A percentile compares a stretch with the other conserved stretches of the same genome.
Evolutionary conservation across 2,888 invertebrate species (phyloP).

Genomic region (Congeria kusceri): DNA sequence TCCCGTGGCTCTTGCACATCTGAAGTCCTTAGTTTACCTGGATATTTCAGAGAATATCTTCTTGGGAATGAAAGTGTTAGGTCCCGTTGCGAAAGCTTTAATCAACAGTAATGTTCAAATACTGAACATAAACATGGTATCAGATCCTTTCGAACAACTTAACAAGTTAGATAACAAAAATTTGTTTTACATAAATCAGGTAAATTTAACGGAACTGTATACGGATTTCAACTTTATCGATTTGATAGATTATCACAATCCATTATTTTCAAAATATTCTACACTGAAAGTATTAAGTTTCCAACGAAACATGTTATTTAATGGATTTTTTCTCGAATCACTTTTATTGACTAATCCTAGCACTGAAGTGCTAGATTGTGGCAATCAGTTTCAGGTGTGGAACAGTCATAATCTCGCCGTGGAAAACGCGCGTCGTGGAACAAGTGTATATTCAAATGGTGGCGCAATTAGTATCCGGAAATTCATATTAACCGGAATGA

Average conservation of each 20-base stretch:
- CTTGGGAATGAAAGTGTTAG: conserved; percentile 16
- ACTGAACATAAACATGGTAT: conserved; percentile 44
- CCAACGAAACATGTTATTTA: conserved; percentile 47
- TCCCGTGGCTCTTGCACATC: conserved; percentile 30
- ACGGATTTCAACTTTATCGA: conserved; percentile 44
- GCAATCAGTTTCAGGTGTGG: conserved; percentile 20
- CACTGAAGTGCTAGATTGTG: conserved; percentile 40
- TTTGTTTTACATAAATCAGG: conserved; percentile 13
- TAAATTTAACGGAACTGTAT: conserved; percentile 30
- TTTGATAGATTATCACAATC: no score
- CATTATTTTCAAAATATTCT: conserved; percentile 19
- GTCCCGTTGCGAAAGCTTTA: background rate
- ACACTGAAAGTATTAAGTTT: conserved; percentile 38
- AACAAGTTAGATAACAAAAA: conserved; percentile 20
- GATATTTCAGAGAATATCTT: conserved; percentile 47
- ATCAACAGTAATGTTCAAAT: conserved; percentile 11
- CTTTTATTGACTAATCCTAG: conserved; percentile 43
- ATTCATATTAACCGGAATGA: conserved; percentile 47
- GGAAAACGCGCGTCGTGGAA: no score
- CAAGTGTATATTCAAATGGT: no score
- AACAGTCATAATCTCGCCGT: no score
- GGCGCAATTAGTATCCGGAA: background rate
- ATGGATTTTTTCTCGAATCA: conserved; percentile 34
- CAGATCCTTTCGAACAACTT: conserved; percentile 41
- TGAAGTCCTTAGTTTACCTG: conserved; percentile 17